These are phyloP conservation scores for Ctenoplectra terminalis DNA, from an alignment of 1,140 invertebrate species.

Conservation along the genomic window DNA sequence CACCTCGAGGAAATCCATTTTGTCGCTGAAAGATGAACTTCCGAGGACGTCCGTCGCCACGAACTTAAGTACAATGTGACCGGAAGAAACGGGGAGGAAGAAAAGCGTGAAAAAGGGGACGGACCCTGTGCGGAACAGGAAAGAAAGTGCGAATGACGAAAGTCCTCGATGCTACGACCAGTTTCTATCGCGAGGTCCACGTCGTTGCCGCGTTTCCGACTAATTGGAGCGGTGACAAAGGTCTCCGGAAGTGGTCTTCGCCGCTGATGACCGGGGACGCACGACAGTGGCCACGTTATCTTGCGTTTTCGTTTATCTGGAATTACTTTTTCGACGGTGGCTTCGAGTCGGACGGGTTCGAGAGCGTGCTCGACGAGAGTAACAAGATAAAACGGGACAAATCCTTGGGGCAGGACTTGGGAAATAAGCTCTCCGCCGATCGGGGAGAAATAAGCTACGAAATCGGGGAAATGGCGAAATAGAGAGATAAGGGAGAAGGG, in stretches of 20 bases:
- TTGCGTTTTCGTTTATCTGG: conserved; percentile 48
- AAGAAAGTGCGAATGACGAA: no score
- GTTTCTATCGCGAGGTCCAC: conserved; percentile 31
- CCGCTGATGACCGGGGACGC: conserved; percentile 41
- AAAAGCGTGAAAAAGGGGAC: neutral
- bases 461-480: neutral
- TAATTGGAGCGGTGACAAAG: conserved; percentile 62
- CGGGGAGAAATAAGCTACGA: neutral
- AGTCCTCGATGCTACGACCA: conserved; percentile 37
- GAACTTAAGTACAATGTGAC: conserved; percentile 57
- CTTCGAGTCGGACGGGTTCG: no score
- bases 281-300: conserved; percentile 33
- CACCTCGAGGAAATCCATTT: conserved; percentile 48
- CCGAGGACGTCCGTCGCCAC: conserved; percentile 42
- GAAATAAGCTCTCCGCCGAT: conserved; percentile 21
- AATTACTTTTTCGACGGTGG: conserved; percentile 25
- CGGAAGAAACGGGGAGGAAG: conserved; percentile 38
- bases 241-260: conserved; percentile 19
- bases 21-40: conserved; percentile 46
- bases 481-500: conserved; percentile 1
- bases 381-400: conserved; percentile 37
- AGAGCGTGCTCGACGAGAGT: neutral
- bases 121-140: neutral
- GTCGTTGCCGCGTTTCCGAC: conserved; percentile 51
- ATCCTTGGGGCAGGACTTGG: neutral